These are phyloP conservation scores for Drosophila setifemur DNA, from an alignment of 1,140 invertebrate species.

Conservation along the genomic window DNA sequence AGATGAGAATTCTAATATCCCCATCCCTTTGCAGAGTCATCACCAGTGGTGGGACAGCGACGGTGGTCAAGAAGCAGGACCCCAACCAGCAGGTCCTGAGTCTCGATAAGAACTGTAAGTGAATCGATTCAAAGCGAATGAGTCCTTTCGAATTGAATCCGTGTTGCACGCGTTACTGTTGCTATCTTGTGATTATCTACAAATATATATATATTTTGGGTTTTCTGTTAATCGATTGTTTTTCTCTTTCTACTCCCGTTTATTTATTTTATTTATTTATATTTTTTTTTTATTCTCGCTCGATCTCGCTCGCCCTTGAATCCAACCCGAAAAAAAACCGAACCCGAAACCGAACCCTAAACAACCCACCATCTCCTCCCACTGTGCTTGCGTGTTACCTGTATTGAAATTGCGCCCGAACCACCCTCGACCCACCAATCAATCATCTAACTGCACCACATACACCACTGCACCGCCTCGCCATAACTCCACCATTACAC, in stretches of 20 bases:
- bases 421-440: neutral
- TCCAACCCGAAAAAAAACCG: conserved; percentile 6
- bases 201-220: conserved; percentile 44
- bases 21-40: conserved; percentile 66
- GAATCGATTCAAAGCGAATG: conserved; percentile 13
- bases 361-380: conserved; percentile 13
- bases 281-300: conserved; percentile 59
- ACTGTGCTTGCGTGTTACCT: conserved; percentile 50
- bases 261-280: conserved; percentile 21
- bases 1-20: neutral
- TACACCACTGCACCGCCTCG: neutral
- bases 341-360: conserved; percentile 29
- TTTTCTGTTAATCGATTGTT: conserved; percentile 72
- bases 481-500: neutral
- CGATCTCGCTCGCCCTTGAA: conserved; percentile 54
- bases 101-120: conserved; percentile 82
- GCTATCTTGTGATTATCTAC: conserved; percentile 50
- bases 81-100: conserved; percentile 78
- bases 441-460: neutral
- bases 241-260: conserved; percentile 60
- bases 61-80: conserved; percentile 80
- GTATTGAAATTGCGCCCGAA: conserved; percentile 49
- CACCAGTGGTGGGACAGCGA: conserved; percentile 69
- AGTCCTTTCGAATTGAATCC: conserved; percentile 46
- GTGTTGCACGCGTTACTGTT: conserved; percentile 74